Evolutionary conservation across 2,888 invertebrate genomes (phyloP), one percentile per base, ranked within the genome.

Genomic region (Carabus problematicus): DNA sequence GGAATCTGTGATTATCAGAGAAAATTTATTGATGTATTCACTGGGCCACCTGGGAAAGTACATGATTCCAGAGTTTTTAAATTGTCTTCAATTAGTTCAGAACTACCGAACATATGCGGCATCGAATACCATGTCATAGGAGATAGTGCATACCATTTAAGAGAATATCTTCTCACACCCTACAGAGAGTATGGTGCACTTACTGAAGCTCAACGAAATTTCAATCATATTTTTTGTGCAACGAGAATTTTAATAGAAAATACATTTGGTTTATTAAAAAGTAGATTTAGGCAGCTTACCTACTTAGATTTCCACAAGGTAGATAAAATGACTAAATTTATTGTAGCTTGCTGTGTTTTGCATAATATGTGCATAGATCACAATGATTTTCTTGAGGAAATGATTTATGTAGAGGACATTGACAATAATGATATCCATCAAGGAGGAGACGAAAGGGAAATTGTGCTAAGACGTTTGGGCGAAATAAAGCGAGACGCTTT

Each of bases 191-290:
- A 71, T 54, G 74, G 73, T 4, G 72, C 70, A 18, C 59, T 76
- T 14, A 72, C 63, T 1, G 42, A 66, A 7, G 64, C 59, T 1
- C 68, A 76, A 72, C 73, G 42, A 45, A 60, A 58, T 14, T 76
- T 64, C 52, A 76, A 77, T 43, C 42, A 69, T 43, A 72, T 70
- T 3, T 72, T 74, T 54, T 70, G 62, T 19, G 61, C 67, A 62
- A 72, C 73, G 1, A 45, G 74, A 12, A 72, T 75, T 1, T 68
- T 72, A 45, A 74, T 76, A 9, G 74, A 75, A 72, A 75, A 76
- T 55, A 62, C 74, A 7, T 77, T 76, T 67, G 74, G 72, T 18
- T 39, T 74, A 6, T 41, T 74, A 8, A 75, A 75, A 67, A 43
- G 61, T 43, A 70, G 73, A 7, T 74, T 74, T 16, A 41, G 64